Evolutionary conservation across 1,140 invertebrate species (phyloP).

Genomic region (Rhopalosiphum padi): DNA sequence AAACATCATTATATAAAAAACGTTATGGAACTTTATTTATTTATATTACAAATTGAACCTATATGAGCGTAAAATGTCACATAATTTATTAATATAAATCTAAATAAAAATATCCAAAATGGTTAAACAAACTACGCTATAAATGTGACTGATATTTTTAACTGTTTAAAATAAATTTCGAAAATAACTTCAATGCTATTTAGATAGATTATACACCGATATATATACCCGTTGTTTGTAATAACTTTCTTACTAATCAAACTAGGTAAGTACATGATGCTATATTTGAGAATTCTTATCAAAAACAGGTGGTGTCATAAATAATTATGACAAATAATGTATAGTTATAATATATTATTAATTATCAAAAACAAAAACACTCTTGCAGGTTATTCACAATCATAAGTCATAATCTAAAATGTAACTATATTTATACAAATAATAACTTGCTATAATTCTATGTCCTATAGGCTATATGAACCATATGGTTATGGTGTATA

Average conservation of each 20-base stretch:
- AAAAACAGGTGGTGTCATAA: not conserved
- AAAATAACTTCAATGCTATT: not conserved
- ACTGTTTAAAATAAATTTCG: not conserved
- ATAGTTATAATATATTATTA: no score
- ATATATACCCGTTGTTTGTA: not conserved
- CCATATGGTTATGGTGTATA: no score
- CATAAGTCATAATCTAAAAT: not conserved
- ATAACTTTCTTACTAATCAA: not conserved
- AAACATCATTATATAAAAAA: no score
- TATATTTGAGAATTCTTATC: not conserved
- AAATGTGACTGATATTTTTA: no score
- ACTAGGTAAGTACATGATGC: no score
- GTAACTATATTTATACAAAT: not conserved
- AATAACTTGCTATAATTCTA: no score
- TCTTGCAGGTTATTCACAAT: not conserved
- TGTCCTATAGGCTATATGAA: no score
- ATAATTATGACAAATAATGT: not conserved
- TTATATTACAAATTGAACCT: no score
- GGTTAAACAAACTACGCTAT: not conserved
- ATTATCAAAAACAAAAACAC: not conserved
- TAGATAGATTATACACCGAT: not conserved
- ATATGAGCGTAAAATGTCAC: no score
- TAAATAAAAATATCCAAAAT: not conserved
- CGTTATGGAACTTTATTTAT: no score
- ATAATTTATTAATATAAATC: not conserved